These are phyloP conservation scores for Limnephilus auricula DNA, from an alignment of 2,888 invertebrate species.

Conservation along the genomic window DNA sequence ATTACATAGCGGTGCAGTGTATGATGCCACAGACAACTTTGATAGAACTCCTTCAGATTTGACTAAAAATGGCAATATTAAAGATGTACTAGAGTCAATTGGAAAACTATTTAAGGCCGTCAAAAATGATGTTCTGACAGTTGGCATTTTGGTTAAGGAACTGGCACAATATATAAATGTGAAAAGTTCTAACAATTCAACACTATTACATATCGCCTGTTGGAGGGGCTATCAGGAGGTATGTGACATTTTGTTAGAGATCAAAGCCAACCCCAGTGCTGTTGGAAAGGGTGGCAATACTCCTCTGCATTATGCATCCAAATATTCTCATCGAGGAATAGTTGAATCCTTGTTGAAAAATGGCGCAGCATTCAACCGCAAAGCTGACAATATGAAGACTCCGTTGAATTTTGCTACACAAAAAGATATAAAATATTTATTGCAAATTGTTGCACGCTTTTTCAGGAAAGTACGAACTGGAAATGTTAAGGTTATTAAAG, in stretches of 20 bases:
- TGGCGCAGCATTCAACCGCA: no score
- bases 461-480: neutral
- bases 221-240: neutral
- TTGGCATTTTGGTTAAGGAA: neutral
- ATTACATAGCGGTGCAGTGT: no score
- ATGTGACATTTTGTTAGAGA: conserved; percentile 23
- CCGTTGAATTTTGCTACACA: neutral
- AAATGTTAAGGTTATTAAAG: neutral
- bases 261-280: neutral
- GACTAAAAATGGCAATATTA: neutral
- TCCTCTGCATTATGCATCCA: no score
- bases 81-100: neutral
- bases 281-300: no score
- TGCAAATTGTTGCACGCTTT: neutral
- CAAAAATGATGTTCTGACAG: neutral
- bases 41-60: neutral
- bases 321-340: no score
- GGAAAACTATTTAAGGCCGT: conserved; percentile 20
- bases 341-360: no score
- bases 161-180: neutral
- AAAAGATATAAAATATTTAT: neutral
- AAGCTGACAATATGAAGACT: no score
- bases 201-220: neutral
- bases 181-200: neutral
- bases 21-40: neutral